Percentiles rank a stretch among this genome's conserved stretches.
These are phyloP conservation scores for Drosophila lutescens DNA, from an alignment of 2,888 invertebrate species.

Conservation along the genomic window DNA sequence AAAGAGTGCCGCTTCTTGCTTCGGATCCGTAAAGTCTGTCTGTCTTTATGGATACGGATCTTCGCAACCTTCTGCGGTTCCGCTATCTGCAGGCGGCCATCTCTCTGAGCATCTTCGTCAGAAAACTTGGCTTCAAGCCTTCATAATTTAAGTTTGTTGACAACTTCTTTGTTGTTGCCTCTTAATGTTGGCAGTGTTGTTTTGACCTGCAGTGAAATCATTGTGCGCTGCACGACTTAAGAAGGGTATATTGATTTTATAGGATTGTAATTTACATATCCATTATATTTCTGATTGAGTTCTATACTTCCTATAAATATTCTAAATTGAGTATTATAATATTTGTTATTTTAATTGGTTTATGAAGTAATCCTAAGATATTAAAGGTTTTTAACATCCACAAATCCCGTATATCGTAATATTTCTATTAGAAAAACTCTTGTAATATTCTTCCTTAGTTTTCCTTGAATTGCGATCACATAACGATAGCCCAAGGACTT, in stretches of 20 bases:
- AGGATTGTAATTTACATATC: background rate
- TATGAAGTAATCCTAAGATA: too few relatives aligned
- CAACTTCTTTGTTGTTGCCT: constrained; percentile 57
- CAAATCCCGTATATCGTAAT: too few relatives aligned
- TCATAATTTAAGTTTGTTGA: constrained; percentile 74
- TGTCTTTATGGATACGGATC: constrained; percentile 34
- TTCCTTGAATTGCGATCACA: constrained; percentile 13
- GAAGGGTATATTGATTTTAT: background rate
- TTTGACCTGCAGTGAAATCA: constrained; percentile 38
- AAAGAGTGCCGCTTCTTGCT: constrained; percentile 35
- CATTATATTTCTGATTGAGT: too few relatives aligned
- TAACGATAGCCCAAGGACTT: constrained; percentile 10
- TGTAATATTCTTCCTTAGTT: background rate
- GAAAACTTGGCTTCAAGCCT: constrained; percentile 68
- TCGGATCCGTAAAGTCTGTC: constrained; percentile 8
- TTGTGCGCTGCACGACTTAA: constrained; percentile 17
- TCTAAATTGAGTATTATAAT: too few relatives aligned
- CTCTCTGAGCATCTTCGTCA: constrained; percentile 68
- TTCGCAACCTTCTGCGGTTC: constrained; percentile 38
- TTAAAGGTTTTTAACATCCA: too few relatives aligned
- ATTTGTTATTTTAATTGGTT: too few relatives aligned
- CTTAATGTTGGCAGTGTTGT: constrained; percentile 19
- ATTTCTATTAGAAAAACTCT: background rate
- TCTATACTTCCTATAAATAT: too few relatives aligned
- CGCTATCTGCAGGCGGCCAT: constrained; percentile 58